Evolutionary conservation across 30 jellyfish, hydroid and myxozoan genomes (phyloP).

Genomic region (Hydractinia echinata): DNA sequence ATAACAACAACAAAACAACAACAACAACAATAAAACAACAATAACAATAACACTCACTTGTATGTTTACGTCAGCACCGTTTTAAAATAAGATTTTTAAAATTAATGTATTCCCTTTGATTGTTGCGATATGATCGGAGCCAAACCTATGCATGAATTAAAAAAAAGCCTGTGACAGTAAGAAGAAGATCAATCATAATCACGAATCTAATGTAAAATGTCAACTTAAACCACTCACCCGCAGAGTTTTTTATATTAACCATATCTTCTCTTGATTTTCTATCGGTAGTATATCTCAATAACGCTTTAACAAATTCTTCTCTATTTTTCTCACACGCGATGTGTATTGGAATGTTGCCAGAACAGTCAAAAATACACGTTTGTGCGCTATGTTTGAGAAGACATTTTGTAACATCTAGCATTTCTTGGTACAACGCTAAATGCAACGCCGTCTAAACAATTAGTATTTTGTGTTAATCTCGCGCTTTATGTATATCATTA

Average conservation of each 20-base stretch:
- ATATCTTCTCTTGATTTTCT: background rate
- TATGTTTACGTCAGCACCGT: background rate
- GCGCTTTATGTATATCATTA: too few relatives aligned
- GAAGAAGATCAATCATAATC: too few relatives aligned
- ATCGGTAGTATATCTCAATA: background rate
- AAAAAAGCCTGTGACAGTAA: background rate
- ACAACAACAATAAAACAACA: background rate
- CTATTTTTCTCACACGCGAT: background rate
- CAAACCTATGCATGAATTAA: background rate
- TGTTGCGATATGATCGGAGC: background rate
- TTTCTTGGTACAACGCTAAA: background rate
- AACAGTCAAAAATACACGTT: background rate
- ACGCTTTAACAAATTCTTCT: background rate
- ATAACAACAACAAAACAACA: background rate
- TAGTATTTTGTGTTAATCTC: background rate
- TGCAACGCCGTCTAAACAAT: conserved; percentile 7
- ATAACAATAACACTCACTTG: background rate
- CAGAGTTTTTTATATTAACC: background rate
- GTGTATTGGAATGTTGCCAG: background rate
- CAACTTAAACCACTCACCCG: background rate
- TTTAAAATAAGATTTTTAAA: background rate
- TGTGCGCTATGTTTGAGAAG: background rate
- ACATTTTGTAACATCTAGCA: background rate
- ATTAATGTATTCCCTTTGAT: background rate
- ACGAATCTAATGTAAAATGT: too few relatives aligned